Percentiles rank a stretch among this genome's conserved stretches.
Evolutionary conservation across 2,797 vertebrate genomes (phyloP).

Genomic region (Scolopax rusticola): DNA sequence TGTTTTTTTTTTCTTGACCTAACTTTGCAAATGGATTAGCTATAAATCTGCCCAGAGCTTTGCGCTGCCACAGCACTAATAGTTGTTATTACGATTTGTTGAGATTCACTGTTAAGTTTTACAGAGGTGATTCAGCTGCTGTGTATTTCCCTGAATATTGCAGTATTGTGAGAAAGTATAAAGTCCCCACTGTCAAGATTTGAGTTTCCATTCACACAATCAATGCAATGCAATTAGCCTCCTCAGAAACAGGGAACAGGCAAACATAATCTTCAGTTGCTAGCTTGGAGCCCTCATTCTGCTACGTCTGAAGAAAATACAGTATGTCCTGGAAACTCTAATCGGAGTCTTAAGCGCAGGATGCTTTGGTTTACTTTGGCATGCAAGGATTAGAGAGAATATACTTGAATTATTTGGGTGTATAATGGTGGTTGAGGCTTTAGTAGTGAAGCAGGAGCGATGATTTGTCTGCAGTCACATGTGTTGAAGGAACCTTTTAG

Average conservation of each 20-base stretch:
- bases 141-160: neutral
- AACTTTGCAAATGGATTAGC: neutral
- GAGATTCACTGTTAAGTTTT: neutral
- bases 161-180: neutral
- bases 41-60: neutral
- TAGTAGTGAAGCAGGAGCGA: neutral
- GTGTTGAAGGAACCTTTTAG: neutral
- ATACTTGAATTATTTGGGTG: neutral
- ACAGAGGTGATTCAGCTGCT: neutral
- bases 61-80: neutral
- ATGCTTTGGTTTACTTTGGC: neutral
- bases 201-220: neutral
- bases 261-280: neutral
- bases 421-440: neutral
- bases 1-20: neutral
- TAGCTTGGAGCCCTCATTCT: neutral
- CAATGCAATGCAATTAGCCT: neutral
- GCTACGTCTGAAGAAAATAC: neutral
- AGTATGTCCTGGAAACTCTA: neutral
- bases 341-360: neutral
- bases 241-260: neutral
- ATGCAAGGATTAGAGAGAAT: neutral
- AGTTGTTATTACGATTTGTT: neutral
- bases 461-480: neutral
- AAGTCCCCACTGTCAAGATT: neutral